Evolutionary conservation across 2,888 invertebrate genomes (phyloP), one percentile per base, ranked within the genome.

Genomic region (Galerucella calmariensis): DNA sequence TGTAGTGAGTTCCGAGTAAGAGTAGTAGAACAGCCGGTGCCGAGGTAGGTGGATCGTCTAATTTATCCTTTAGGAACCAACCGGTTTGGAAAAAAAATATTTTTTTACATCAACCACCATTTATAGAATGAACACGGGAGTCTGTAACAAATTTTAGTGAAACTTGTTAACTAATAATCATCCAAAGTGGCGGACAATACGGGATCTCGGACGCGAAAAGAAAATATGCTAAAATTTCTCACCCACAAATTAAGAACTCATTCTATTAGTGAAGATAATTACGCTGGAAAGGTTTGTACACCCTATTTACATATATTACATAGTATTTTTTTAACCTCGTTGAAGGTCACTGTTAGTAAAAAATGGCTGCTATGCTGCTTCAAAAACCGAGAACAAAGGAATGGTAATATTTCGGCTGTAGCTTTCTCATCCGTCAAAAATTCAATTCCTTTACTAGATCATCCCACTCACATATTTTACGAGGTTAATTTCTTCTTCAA

Each of bases 201-300:
- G 86, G 88, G 84, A 82, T 80, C 79, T 69, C 82, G 80, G 76
- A 78, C 87, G 87, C 87, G 88, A 86, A 87, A 86, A 86, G 86
- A 90, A 91, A 93, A 92, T 91, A 94, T 94, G 94, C 93, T 94
- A 89, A 94, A 94, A 90, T 94, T 94, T 90, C 91, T 95, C 87
- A 94, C 94, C 85, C 93, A 94, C 89, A 95, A 95, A 90, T 90
- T 95, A 88, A 92, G 93, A 89, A 93, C 94, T 88, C 94, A 95
- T 89, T 94, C 94, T 88, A 91, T 95, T 89, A 94, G 94, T 91
- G 94, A 95, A 90, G 93, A 94, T 88, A 91, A 90, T 90, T 91
- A 91, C 88, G 90, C 90, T 86, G 92, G 92, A 89, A 93, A 93
- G 93, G 94, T 94, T 90, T 89, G 91, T 90, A 89, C 86, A 72